A percentile compares a stretch with the other conserved stretches of the same genome.
Evolutionary conservation across 2,113 vertebrate genomes (phyloP).

Genomic region (Chloroceryle aenea): DNA sequence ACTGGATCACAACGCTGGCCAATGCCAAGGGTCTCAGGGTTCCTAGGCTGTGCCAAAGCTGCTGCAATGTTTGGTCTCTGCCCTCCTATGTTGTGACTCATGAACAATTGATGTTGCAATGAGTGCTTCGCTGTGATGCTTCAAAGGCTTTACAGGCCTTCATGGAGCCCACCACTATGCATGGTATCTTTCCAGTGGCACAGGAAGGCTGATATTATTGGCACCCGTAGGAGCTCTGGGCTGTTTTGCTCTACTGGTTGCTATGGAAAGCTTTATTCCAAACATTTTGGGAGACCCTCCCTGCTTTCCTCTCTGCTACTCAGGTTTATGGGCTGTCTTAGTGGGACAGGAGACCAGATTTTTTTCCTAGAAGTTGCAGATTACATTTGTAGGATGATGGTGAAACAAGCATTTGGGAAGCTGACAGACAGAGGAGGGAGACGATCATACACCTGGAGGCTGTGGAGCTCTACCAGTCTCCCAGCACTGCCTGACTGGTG

Average conservation of each 20-base stretch:
- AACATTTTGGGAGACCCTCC: neutral
- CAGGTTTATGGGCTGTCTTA: neutral
- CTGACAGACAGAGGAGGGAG: neutral
- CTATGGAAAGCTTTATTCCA: neutral
- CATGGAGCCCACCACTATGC: neutral
- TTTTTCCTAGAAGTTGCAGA: neutral
- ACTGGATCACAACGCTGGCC: neutral
- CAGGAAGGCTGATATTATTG: neutral
- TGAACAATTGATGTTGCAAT: neutral
- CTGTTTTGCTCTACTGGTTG: neutral
- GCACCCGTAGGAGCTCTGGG: neutral
- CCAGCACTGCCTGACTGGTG: neutral
- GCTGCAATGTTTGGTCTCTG: neutral
- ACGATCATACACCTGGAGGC: neutral
- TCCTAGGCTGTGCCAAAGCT: neutral
- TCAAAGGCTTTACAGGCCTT: neutral
- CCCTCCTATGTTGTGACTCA: neutral
- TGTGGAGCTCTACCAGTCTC: neutral
- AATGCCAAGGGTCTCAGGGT: accelerated
- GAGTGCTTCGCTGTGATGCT: neutral
- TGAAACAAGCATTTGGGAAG: neutral
- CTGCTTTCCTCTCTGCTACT: neutral
- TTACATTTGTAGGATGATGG: neutral
- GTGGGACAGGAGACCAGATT: neutral
- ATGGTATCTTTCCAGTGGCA: neutral